phyloP scores from a whole-genome alignment of 2,888 invertebrate genomes.

The Augochlorella aurata region DNA sequence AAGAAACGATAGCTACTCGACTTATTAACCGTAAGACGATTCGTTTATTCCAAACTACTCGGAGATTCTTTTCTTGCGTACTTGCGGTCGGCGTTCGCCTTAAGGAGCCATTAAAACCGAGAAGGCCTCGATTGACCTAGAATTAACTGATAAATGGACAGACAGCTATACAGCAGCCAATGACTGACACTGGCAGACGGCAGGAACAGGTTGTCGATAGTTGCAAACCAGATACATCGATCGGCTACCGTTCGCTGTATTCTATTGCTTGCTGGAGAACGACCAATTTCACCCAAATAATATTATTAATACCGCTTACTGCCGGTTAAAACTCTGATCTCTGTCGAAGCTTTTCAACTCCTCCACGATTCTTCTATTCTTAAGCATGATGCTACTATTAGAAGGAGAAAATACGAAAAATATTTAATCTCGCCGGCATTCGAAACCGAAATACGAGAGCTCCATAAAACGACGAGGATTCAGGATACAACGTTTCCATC shows the following conservation, averaged over 20 bases:
- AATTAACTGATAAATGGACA: conserved; percentile 27
- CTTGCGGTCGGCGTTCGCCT: neutral
- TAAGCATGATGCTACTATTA: neutral
- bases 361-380: neutral
- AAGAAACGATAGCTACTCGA: neutral
- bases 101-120: neutral
- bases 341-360: neutral
- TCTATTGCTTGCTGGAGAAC: neutral
- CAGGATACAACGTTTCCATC: conserved; percentile 3
- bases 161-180: conserved; percentile 21
- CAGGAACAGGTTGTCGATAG: conserved; percentile 42
- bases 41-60: neutral
- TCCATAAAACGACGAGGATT: neutral
- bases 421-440: neutral
- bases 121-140: neutral
- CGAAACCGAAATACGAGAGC: neutral
- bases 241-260: conserved; percentile 3
- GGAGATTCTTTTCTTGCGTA: neutral
- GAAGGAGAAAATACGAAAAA: neutral
- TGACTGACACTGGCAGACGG: conserved; percentile 42
- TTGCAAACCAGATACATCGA: conserved; percentile 19
- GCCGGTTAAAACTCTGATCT: neutral
- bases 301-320: neutral
- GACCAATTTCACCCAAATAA: conserved; percentile 37
- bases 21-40: neutral